Evolutionary conservation across 1,140 invertebrate species (phyloP), one percentile per base, ranked within the genome.

Genomic region (Helicoverpa zea): DNA sequence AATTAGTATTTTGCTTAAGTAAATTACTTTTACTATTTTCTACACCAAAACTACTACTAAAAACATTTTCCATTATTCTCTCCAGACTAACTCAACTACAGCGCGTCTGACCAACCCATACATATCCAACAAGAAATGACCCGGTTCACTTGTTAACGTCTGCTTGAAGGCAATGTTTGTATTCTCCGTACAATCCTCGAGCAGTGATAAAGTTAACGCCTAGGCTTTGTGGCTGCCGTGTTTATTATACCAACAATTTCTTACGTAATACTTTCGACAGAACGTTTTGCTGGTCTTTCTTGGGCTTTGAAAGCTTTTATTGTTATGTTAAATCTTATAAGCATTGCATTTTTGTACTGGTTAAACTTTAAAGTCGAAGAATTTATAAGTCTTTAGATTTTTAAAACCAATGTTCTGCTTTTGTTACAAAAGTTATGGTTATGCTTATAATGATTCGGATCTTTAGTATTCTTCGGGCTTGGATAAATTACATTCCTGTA

Each of bases 81-180:
- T 5, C 0, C 35, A 35, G 35, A 35, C 3, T 35, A 35, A 35
- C 3, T 35, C 35, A 1, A 35, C 3, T 23, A 35, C 35, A 35
- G 35, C 7, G 3, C 43, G 1, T 23, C 52, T 70, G 9, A 30
- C 66, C 14, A 70, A 23, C 49, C 23, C 12, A 5, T 12, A 66
- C 43, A 35, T 66, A 47, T 12, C 18, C 18, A 70, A 47, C 12
- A 18, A 70, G 66, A 70, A 52, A 70, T 52, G 29, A 14, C 30
- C 12, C 29, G 47, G 49, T 4, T 13, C 35, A 75, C 73, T 75
- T 75, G 43, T 29, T 75, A 75, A 61, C 58, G 43, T 61, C 18
- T 70, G 66, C 58, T 51, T 59, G 49, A 61, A 63, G 66, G 66
- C 66, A 29, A 18, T 63, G 73, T 75, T 75, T 75, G 73, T 63